Evolutionary conservation across 2,888 invertebrate species (phyloP).

Genomic region (Malthinus seriepunctatus): DNA sequence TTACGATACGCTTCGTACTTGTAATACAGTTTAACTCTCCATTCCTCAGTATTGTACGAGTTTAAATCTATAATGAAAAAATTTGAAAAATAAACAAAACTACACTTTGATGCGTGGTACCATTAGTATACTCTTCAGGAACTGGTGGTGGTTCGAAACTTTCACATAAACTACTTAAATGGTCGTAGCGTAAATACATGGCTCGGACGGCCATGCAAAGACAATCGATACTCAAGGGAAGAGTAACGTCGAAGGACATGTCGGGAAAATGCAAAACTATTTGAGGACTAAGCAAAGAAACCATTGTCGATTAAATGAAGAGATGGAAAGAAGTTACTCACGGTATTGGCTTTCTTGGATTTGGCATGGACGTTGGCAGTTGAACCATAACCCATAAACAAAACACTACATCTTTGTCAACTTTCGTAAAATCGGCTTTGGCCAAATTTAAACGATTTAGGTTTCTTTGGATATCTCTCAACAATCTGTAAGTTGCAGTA

Average conservation of each 20-base stretch:
- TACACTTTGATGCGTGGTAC: too few relatives aligned
- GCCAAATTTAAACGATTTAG: slow-evolving; percentile 54
- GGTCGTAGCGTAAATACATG: slow-evolving; percentile 60
- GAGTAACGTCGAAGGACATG: slow-evolving; percentile 52
- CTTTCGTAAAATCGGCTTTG: slow-evolving; percentile 53
- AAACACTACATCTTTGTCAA: slow-evolving; percentile 51
- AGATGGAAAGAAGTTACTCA: slow-evolving; percentile 26
- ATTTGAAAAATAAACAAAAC: neutral
- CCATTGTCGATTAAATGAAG: neutral
- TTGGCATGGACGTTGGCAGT: slow-evolving; percentile 43
- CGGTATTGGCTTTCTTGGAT: slow-evolving; percentile 42
- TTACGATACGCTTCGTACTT: slow-evolving; percentile 37
- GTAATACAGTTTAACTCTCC: slow-evolving; percentile 44
- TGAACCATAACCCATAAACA: slow-evolving; percentile 56
- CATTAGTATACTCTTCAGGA: slow-evolving; percentile 25
- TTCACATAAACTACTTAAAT: slow-evolving; percentile 58
- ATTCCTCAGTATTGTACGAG: slow-evolving; percentile 41
- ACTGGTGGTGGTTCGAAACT: slow-evolving; percentile 35
- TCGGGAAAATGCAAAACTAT: slow-evolving; percentile 55
- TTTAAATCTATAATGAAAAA: slow-evolving; percentile 37
- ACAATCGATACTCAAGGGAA: slow-evolving; percentile 54
- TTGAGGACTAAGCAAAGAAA: slow-evolving; percentile 46
- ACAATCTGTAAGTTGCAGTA: slow-evolving; percentile 55
- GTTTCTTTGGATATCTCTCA: slow-evolving; percentile 56
- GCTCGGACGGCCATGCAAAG: slow-evolving; percentile 55